Evolutionary conservation across 2,797 vertebrate genomes (phyloP).

Genomic region (Allobates femoralis): DNA sequence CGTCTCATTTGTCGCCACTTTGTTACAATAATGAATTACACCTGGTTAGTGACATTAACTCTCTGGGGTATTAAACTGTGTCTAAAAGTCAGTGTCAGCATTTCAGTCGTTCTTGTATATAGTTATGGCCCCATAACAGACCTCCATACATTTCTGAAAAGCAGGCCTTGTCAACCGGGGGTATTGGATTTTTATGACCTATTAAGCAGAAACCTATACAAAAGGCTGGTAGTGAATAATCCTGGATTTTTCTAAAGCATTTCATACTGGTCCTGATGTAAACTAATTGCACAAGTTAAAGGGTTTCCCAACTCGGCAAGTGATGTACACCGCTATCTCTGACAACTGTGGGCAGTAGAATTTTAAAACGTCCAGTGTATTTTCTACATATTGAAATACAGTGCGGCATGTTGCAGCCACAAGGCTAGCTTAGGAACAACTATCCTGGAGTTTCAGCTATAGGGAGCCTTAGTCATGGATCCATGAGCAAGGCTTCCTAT

Average conservation of each 20-base stretch:
- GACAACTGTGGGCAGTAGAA: no score
- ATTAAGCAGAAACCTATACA: neutral
- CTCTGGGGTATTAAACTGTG: conserved; percentile 19
- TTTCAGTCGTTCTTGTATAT: neutral
- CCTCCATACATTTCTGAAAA: neutral
- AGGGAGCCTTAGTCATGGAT: no score
- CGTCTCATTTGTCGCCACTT: conserved; percentile 33
- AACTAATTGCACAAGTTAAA: neutral
- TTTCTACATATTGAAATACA: no score
- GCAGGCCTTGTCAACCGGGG: neutral
- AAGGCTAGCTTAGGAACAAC: no score
- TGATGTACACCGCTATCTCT: no score
- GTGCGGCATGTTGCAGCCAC: no score
- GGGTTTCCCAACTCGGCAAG: neutral
- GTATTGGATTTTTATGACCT: neutral
- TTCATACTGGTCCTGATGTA: neutral
- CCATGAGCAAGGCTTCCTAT: no score
- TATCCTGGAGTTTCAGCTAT: no score
- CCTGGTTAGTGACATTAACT: conserved; percentile 49
- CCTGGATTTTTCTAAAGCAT: no score
- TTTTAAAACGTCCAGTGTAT: no score
- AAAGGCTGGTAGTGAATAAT: neutral
- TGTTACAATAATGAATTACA: conserved; percentile 52
- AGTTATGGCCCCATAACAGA: neutral
- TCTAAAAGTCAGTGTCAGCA: conserved; percentile 41